Evolutionary conservation across 2,888 invertebrate genomes (phyloP).

Genomic region (Ophraella communa): DNA sequence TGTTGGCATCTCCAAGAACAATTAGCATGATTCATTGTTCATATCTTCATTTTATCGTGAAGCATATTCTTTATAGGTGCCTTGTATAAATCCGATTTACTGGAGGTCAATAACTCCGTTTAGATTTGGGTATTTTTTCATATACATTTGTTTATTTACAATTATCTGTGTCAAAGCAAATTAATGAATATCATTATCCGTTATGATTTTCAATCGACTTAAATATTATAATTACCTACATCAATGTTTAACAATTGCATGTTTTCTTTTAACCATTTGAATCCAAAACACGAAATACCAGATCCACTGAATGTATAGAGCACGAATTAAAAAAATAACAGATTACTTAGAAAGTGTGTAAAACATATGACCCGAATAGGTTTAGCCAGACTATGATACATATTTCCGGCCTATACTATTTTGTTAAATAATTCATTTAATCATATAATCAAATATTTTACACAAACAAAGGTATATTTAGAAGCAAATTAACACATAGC

Average conservation of each 20-base stretch:
- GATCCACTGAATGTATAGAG: neutral
- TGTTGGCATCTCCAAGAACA: too few relatives aligned
- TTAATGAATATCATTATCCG: neutral
- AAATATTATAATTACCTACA: neutral
- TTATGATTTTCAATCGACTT: neutral
- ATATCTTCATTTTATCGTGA: neutral
- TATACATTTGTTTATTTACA: neutral
- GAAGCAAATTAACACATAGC: too few relatives aligned
- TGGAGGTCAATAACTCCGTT: neutral
- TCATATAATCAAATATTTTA: too few relatives aligned
- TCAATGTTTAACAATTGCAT: neutral
- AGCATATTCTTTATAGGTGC: neutral
- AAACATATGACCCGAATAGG: slow-evolving; percentile 5
- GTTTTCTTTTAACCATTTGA: neutral
- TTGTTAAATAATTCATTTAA: neutral
- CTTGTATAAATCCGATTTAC: neutral
- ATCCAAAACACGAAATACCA: neutral
- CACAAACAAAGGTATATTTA: too few relatives aligned
- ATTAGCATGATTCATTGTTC: too few relatives aligned
- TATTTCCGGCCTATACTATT: slow-evolving; percentile 12
- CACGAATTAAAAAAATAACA: too few relatives aligned
- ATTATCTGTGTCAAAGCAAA: neutral
- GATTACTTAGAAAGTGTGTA: slow-evolving; percentile 11
- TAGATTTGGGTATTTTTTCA: neutral
- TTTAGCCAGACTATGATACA: slow-evolving; percentile 15